Evolutionary conservation across 2,888 invertebrate species (phyloP), one percentile per base, ranked within the genome.

Genomic region (Bhutanitis thaidina): DNA sequence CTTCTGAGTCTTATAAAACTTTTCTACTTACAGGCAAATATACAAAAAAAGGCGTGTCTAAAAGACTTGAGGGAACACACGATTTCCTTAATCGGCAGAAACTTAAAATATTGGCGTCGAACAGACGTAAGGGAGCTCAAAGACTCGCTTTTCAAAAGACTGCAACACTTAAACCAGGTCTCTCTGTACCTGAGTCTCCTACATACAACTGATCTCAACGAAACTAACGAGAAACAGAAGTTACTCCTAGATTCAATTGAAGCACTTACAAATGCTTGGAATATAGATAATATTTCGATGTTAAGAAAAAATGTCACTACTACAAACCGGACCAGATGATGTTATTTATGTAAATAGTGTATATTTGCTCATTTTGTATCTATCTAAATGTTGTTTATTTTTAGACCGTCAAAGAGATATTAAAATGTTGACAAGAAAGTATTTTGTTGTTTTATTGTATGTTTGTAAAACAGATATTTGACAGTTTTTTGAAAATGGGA

Each of bases 21-120:
- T 12, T 50, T 44, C 14, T 2, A 15, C 27, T 73, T 68, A 25
- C 76, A 87, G 91, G 69, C 68, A 9, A 62, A 61, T 7, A 56
- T 59, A 3, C 85, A 87, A 46, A 89, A 83, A 63, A 78, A 71
- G 37, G 69, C 74, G 0, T 92, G 92, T 59, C 67, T 91, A 10
- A 80, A 73, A 53, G 85, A 89, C 44, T 70, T 92, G 32, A 84
- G 87, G 51, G 81, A 87, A 38, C 90, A 91, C 63, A 88, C 90
- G 9, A 76, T 85, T 1, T 75, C 83, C 1, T 59, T 90, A 1
- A 91, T 92, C 44, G 88, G 86, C 27, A 77, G 79, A 53, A 90
- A 90, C 39, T 77, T 92, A 13, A 85, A 82, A 55, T 85, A 90
- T 54, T 92, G 91, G 91, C 80, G 92, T 1, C 74, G 77, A 30